Percentiles rank a stretch among this genome's conserved stretches.
These are phyloP conservation scores for Scomberomorus guttatus DNA, from an alignment of 2,797 vertebrate genomes.

Conservation along the genomic window DNA sequence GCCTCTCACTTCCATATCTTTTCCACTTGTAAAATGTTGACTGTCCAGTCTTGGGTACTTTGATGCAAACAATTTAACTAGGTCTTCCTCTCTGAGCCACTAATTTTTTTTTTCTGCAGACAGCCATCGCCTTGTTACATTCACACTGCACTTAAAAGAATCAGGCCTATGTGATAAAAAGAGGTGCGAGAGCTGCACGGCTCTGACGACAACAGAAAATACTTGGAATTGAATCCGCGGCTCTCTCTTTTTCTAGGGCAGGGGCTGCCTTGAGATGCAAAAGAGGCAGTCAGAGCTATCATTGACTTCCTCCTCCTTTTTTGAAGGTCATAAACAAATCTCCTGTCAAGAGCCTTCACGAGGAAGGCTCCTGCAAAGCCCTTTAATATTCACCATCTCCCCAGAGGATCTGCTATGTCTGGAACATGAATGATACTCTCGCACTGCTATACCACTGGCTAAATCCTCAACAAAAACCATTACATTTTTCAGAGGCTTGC, in stretches of 20 bases:
- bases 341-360: conserved; percentile 70
- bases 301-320: conserved; percentile 68
- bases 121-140: conserved; percentile 28
- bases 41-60: conserved; percentile 36
- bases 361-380: conserved; percentile 65
- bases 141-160: conserved; percentile 39
- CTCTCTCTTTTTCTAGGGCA: conserved; percentile 2
- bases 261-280: conserved; percentile 65
- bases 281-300: conserved; percentile 62
- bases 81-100: conserved; percentile 26
- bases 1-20: conserved; percentile 40
- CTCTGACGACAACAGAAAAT: conserved; percentile 56
- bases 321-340: conserved; percentile 84
- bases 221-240: conserved; percentile 37
- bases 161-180: conserved; percentile 41
- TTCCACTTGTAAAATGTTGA: conserved; percentile 41
- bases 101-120: conserved; percentile 16
- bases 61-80: conserved; percentile 56
- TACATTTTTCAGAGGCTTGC: conserved; percentile 71
- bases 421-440: conserved; percentile 67
- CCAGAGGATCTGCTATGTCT: conserved; percentile 68
- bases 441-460: conserved; percentile 57
- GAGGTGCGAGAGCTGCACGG: conserved; percentile 1
- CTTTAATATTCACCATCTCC: conserved; percentile 82
- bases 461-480: conserved; percentile 78